A percentile compares a stretch with the other conserved stretches of the same genome.
Conservation (phyloP, 2,797 vertebrate species). For the Cyprinodon diabolis region DNA sequence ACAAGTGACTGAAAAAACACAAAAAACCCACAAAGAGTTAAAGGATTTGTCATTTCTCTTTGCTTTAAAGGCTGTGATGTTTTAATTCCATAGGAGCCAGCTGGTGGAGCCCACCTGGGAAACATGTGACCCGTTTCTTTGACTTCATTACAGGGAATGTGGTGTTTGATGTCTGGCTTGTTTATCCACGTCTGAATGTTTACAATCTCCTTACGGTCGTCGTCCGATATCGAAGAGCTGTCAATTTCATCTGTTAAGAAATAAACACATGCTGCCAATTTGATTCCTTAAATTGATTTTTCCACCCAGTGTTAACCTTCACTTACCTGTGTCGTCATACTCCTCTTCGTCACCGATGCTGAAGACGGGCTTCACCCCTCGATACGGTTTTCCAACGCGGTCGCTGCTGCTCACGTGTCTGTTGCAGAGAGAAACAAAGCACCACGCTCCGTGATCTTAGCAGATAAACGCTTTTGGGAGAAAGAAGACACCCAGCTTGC, state of each 20-base stretch:
- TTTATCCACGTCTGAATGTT: constrained; percentile 99
- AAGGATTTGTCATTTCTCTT: neutral
- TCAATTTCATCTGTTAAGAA: constrained; percentile 92
- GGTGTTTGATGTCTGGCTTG: constrained; percentile 96
- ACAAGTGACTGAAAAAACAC: constrained; percentile 84
- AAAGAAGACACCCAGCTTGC: constrained; percentile 4
- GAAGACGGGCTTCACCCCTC: constrained; percentile 97
- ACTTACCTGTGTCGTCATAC: constrained; percentile 94
- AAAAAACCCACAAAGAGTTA: neutral
- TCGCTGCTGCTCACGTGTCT: constrained; percentile 97
- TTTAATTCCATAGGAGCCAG: neutral
- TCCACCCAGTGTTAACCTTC: too few species aligned
- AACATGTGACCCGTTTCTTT: constrained; percentile 99
- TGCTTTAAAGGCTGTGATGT: neutral
- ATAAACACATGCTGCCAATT: neutral
- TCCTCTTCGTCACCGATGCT: constrained; percentile 98
- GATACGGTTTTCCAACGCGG: constrained; percentile 94
- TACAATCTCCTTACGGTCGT: constrained; percentile 96
- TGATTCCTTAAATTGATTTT: neutral
- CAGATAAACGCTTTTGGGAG: neutral
- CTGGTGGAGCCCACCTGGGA: constrained; percentile 84
- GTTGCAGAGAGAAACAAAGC: neutral
- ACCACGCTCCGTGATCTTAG: neutral
- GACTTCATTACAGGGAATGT: constrained; percentile 95
- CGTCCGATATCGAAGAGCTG: constrained; percentile 97